Percentiles rank a stretch among this genome's conserved stretches.
Evolutionary conservation across 2,888 invertebrate genomes (phyloP).

Genomic region (Apoda limacodes): DNA sequence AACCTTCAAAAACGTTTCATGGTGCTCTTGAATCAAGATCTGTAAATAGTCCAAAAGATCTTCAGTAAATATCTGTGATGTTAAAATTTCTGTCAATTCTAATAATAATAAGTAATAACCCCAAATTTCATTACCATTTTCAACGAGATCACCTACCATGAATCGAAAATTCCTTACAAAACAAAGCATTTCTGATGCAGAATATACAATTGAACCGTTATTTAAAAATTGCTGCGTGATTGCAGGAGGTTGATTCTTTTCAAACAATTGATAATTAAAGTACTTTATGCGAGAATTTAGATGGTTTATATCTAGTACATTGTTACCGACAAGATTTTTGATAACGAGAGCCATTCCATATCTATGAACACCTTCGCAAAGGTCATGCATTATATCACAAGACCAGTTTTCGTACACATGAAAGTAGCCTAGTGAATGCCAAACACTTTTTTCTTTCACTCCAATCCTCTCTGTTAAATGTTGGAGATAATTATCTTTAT

Average conservation of each 20-base stretch:
- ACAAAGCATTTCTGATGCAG: slow-evolving; percentile 2
- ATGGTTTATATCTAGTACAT: too few relatives aligned
- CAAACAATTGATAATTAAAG: slow-evolving; percentile 1
- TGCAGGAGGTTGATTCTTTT: slow-evolving; percentile 1
- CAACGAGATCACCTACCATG: slow-evolving; percentile 1
- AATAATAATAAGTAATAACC: slow-evolving; percentile 1
- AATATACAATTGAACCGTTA: slow-evolving; percentile 2
- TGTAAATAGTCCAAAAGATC: slow-evolving; percentile 1
- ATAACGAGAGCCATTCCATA: too few relatives aligned
- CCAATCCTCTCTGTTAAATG: not conserved
- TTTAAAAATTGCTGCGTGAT: slow-evolving; percentile 1
- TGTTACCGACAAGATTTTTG: too few relatives aligned
- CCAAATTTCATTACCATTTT: slow-evolving; percentile 1
- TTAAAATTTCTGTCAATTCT: not conserved
- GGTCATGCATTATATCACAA: too few relatives aligned
- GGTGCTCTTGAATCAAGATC: slow-evolving; percentile 1
- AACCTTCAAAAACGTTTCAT: not conserved
- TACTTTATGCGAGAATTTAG: slow-evolving; percentile 1
- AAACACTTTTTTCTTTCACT: slow-evolving; percentile 1
- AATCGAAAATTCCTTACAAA: slow-evolving; percentile 2
- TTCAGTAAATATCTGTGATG: not conserved
- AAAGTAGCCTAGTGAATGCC: not conserved
- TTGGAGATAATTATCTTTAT: not conserved
- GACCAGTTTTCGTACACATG: too few relatives aligned
- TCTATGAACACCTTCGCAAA: too few relatives aligned